Base-by-base conservation (phyloP, 2,113 vertebrate genomes). In the Lipophrys pholis region DNA sequence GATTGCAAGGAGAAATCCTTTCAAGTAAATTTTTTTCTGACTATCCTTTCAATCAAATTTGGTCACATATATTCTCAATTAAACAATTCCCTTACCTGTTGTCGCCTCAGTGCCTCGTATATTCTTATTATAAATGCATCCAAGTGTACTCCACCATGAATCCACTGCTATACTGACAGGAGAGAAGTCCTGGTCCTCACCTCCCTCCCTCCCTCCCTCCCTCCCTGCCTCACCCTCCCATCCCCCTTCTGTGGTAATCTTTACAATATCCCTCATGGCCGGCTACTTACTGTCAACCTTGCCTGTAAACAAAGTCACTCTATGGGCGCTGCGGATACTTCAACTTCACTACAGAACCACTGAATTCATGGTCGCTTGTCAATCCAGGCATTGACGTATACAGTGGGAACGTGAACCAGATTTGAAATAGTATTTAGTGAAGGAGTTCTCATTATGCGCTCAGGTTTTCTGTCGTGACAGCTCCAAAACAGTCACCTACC, bases 171-270 rank as follows among this genome's bases (percentile, higher is more conserved):
- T 30, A 61, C 67, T 50, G 71, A 78, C 84, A 58, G 45, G 42
- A 51, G 69, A 82, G 58, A 71, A 41, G 59, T 67, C 49, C 51
- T 12, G 17, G 43, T 11, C 46, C 54, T 16, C 40, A 40, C 57
- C 59, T 63, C 71, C 16, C 54, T 40, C 40, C 39, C 59, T 7
- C 6, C 8, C 45, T 8, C 51, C 45, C 12, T 15, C 21, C 9
- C 53, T 5, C 10, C 58, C n/a, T 30, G 21, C 21, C 0, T 17
- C 53, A 56, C 55, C 48, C 49, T 73, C 54, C 70, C 69, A 0
- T 15, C 75, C 49, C 75, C 70, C 69, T 0, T 15, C 75, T 14
- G 17, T 61, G 78, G 62, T 90, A 90, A 90, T 90, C 90, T 87
- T 77, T 46, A 49, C 75, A 64, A 63, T 71, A 78, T 78, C 80